A percentile compares a stretch with the other conserved stretches of the same genome.
phyloP scores from a whole-genome alignment of 2,113 vertebrate genomes.

The Actinemys pallida region DNA sequence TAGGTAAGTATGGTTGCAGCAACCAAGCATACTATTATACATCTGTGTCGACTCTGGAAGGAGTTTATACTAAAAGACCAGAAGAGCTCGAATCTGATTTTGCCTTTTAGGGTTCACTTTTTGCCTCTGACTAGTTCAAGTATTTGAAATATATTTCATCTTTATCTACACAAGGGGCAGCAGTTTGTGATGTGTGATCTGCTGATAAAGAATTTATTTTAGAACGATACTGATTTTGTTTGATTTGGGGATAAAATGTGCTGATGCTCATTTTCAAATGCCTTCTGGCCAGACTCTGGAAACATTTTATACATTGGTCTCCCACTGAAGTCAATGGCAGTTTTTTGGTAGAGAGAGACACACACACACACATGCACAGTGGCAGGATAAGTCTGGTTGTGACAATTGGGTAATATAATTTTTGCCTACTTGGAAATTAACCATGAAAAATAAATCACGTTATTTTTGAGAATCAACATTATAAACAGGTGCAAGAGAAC shows the following conservation, averaged over 20 bases:
- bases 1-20: background rate
- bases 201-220: background rate
- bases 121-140: background rate
- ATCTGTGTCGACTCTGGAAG: background rate
- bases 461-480: too few species aligned
- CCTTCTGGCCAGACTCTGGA: background rate
- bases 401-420: too few species aligned
- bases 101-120: background rate
- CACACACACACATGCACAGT: background rate
- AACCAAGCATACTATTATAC: accelerated
- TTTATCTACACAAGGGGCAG: background rate
- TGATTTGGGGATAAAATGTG: background rate
- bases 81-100: background rate
- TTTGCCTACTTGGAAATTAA: too few species aligned
- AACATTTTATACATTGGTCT: background rate
- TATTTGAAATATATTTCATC: background rate
- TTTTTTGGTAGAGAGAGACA: background rate
- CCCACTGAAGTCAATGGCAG: background rate
- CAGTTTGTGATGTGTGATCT: background rate
- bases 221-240: background rate
- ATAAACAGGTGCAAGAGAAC: too few species aligned
- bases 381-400: background rate
- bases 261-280: background rate
- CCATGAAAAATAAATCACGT: too few species aligned
- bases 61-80: background rate